Evolutionary conservation across 2,888 invertebrate species (phyloP), one percentile per base, ranked within the genome.

Genomic region (Tiphia femorata): DNA sequence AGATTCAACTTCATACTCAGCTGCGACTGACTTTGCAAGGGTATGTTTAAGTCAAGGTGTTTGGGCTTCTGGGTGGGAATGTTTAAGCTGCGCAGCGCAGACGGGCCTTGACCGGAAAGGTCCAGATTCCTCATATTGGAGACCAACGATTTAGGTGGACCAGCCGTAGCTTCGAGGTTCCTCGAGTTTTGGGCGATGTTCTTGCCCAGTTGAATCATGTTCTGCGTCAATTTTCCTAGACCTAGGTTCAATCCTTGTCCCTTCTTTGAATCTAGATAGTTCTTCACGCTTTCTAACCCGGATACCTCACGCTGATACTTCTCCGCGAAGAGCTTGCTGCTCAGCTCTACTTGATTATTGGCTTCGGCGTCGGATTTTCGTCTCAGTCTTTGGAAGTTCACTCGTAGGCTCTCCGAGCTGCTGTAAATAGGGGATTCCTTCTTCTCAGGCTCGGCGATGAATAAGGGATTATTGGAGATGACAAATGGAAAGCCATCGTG

Each of bases 381-480:
- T 14, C 81, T 55, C 2, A 79, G 61, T 5, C 79, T 74, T 30
- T 77, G 77, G n/a, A 79, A 75, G 53, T 78, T 80, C 1, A 74
- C 72, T 0, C 78, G 62, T 0, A 80, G 48, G 23, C 80, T 80
- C 47, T 82, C 81, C 0, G 81, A 79, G 14, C 81, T 80, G 41
- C 79, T 80, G 57, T 77, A 77, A n/a, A 78, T 67, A 0, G 79
- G 76, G 0, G 79, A 78, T 35, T 80, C 78, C 14, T 79, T 76
- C 10, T 76, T 77, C 1, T 80, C 80, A 0, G 75, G 55, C 8
- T 82, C 81, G 0, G 77, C 72, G n/a, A 77, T 71, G 49, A 82
- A 82, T 7, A 83, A 41, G 0, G 83, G 81, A 64, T 83, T 82
- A 46, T 76, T 82, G 0, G 82, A 80, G 60, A 81, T 80, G 1